phyloP scores from a whole-genome alignment of 2,888 invertebrate species.

The Hyalella azteca region DNA sequence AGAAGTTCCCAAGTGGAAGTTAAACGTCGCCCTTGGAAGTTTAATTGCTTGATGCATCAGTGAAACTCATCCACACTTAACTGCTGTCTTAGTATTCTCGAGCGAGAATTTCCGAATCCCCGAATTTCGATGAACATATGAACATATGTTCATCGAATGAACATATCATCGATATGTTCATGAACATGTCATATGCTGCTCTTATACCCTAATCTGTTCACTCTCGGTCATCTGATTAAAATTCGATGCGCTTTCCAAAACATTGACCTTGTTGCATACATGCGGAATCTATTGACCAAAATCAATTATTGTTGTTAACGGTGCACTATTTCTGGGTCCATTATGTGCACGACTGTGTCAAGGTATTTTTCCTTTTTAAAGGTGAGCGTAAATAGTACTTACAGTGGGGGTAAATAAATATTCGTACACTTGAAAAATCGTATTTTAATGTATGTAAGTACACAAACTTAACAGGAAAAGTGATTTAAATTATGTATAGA shows the following conservation, averaged over 20 bases:
- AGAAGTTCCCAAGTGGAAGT: background rate
- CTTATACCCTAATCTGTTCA: conserved; percentile 23
- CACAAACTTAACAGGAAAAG: too few species aligned
- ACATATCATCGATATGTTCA: too few species aligned
- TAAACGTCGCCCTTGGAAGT: background rate
- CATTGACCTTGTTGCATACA: conserved; percentile 20
- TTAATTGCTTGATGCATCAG: background rate
- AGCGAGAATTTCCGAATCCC: conserved; percentile 6
- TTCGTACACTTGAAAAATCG: background rate
- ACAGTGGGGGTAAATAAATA: background rate
- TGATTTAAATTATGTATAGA: too few species aligned
- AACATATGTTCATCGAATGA: too few species aligned
- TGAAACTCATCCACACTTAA: background rate
- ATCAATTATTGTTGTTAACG: background rate
- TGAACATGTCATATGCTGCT: background rate
- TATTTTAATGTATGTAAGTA: background rate
- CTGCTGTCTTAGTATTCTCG: background rate
- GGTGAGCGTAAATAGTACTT: too few species aligned
- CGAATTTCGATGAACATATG: background rate
- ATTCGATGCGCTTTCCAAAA: conserved; percentile 22
- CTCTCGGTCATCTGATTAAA: conserved; percentile 15
- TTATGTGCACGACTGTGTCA: too few species aligned
- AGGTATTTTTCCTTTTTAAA: too few species aligned
- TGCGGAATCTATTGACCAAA: background rate
- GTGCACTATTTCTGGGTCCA: background rate